These are phyloP conservation scores for Pachycephus smyrnensis DNA, from an alignment of 2,888 invertebrate genomes.

Conservation along the genomic window DNA sequence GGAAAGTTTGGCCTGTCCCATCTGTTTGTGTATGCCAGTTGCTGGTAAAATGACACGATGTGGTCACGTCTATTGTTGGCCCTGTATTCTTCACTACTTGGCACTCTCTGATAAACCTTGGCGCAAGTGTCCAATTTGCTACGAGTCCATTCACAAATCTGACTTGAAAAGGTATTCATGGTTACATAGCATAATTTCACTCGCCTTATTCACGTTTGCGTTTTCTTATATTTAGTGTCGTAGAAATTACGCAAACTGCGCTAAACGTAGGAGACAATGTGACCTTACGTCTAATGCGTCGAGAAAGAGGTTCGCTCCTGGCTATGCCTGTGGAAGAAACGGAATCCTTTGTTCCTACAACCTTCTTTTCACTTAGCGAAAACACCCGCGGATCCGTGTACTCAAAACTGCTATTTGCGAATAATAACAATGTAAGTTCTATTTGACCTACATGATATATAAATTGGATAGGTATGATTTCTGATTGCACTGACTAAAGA, in stretches of 20 bases:
- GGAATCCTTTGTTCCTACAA: slow-evolving; percentile 48
- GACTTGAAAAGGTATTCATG: slow-evolving; percentile 83
- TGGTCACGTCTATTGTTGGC: slow-evolving; percentile 97
- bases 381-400: slow-evolving; percentile 71
- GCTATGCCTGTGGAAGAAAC: slow-evolving; percentile 69
- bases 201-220: slow-evolving; percentile 22
- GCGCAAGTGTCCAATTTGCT: slow-evolving; percentile 93
- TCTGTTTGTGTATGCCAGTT: slow-evolving; percentile 88
- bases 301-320: slow-evolving; percentile 76
- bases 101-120: slow-evolving; percentile 86
- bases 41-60: slow-evolving; percentile 94
- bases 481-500: background rate
- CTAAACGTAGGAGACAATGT: slow-evolving; percentile 76
- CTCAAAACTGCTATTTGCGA: slow-evolving; percentile 83
- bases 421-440: slow-evolving; percentile 73
- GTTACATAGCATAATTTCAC: slow-evolving; percentile 49
- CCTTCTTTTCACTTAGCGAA: slow-evolving; percentile 67
- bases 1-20: slow-evolving; percentile 85
- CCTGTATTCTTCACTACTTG: slow-evolving; percentile 93
- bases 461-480: background rate
- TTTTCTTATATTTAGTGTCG: slow-evolving; percentile 69
- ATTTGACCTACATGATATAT: slow-evolving; percentile 2
- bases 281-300: slow-evolving; percentile 86
- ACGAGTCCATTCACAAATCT: slow-evolving; percentile 80
- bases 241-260: slow-evolving; percentile 69